Percentiles rank a stretch among this genome's conserved stretches.
phyloP scores from a whole-genome alignment of 2,888 invertebrate species.

The Kryphioiulus occultus region DNA sequence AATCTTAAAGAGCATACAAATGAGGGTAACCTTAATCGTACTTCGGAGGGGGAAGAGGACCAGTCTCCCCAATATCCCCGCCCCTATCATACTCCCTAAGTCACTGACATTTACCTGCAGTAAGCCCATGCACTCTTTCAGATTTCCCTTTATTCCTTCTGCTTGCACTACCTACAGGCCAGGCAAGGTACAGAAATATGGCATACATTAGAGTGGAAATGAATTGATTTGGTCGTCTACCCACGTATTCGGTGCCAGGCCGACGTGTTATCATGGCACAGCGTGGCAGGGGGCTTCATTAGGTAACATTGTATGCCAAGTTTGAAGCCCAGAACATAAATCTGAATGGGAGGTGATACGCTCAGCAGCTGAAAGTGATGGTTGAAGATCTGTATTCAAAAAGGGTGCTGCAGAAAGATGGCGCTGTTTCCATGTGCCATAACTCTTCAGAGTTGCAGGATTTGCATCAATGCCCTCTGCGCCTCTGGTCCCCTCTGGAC shows the following conservation, averaged over 20 bases:
- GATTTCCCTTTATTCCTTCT: neutral
- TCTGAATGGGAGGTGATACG: slow-evolving; percentile 20
- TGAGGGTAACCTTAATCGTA: neutral
- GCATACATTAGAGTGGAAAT: slow-evolving; percentile 31
- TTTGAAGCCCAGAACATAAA: slow-evolving; percentile 31
- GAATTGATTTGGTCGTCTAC: slow-evolving; percentile 35
- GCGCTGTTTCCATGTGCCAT: neutral
- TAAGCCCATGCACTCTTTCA: neutral
- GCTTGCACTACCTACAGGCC: neutral
- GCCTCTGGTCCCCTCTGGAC: too few species aligned
- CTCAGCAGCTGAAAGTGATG: slow-evolving; percentile 26
- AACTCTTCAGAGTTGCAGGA: neutral
- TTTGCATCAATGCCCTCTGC: too few species aligned
- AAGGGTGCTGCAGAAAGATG: neutral
- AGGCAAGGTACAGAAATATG: neutral
- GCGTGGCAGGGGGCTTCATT: slow-evolving; percentile 35
- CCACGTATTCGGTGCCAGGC: slow-evolving; percentile 31
- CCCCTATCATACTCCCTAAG: neutral
- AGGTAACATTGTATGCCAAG: slow-evolving; percentile 35
- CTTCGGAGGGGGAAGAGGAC: neutral
- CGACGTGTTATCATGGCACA: slow-evolving; percentile 22
- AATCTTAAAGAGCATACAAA: slow-evolving; percentile 26
- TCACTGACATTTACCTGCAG: slow-evolving; percentile 21
- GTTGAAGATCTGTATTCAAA: slow-evolving; percentile 20
- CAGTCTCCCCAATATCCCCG: too few species aligned